phyloP scores from a whole-genome alignment of 2,888 invertebrate species.

The Cataglyphis livida region DNA sequence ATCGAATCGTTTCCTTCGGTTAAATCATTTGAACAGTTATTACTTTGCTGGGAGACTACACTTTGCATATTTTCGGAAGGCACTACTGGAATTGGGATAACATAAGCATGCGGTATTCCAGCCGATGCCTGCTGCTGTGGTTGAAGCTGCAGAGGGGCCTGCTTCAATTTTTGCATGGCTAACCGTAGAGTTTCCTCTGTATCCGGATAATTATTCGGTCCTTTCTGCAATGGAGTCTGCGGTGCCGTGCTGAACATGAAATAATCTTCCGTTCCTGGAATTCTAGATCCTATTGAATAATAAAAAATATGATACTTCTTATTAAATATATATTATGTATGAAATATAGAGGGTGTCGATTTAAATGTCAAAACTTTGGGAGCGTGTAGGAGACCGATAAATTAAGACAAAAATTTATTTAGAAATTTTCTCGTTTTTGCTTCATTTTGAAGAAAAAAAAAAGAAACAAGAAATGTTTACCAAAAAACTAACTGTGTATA shows the following conservation, averaged over 20 bases:
- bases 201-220: constrained; percentile 81
- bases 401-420: too few relatives aligned
- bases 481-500: too few relatives aligned
- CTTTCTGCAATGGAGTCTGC: constrained; percentile 82
- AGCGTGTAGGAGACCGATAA: too few relatives aligned
- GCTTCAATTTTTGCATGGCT: constrained; percentile 83
- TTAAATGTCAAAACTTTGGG: too few relatives aligned
- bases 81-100: constrained; percentile 84
- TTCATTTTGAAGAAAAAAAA: too few relatives aligned
- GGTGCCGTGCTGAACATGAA: constrained; percentile 83
- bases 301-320: constrained; percentile 37
- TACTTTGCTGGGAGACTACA: constrained; percentile 71
- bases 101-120: constrained; percentile 83
- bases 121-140: constrained; percentile 75
- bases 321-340: not conserved
- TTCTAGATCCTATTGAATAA: constrained; percentile 77
- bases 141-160: constrained; percentile 74
- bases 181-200: constrained; percentile 84
- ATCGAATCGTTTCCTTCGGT: constrained; percentile 63
- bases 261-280: constrained; percentile 82
- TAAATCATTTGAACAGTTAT: constrained; percentile 64
- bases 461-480: too few relatives aligned
- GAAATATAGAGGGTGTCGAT: not conserved
- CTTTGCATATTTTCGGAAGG: constrained; percentile 83
- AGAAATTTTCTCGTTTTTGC: too few relatives aligned